phyloP scores from a whole-genome alignment of 2,113 vertebrate species.

The Ailuropoda melanoleuca region DNA sequence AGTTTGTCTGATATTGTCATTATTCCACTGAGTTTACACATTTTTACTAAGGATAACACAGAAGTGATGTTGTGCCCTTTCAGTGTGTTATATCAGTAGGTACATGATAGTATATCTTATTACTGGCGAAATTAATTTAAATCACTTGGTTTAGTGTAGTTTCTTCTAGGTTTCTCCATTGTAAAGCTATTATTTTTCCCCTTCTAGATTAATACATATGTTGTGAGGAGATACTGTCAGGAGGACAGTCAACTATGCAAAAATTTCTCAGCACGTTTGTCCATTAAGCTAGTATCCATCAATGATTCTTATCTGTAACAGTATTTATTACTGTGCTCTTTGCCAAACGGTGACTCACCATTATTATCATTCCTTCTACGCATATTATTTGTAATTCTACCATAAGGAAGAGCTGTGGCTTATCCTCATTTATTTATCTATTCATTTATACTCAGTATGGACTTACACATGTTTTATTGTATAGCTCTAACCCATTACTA shows the following conservation, averaged over 20 bases:
- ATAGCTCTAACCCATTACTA: background rate
- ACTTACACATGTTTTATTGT: background rate
- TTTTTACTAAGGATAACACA: background rate
- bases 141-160: background rate
- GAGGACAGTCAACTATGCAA: background rate
- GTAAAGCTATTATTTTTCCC: background rate
- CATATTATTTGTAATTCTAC: background rate
- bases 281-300: background rate
- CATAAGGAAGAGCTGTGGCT: background rate
- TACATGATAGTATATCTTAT: background rate
- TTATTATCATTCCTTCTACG: background rate
- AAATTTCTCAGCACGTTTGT: background rate
- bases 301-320: background rate
- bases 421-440: background rate
- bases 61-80: background rate
- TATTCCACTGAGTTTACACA: background rate
- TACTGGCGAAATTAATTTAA: background rate
- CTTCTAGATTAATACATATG: background rate
- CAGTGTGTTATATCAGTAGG: background rate
- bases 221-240: background rate
- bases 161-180: background rate
- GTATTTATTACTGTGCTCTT: background rate
- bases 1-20: background rate
- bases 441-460: background rate
- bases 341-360: background rate